phyloP scores from a whole-genome alignment of 1,140 invertebrate genomes.

The Zaprionus kolodkinae region DNA sequence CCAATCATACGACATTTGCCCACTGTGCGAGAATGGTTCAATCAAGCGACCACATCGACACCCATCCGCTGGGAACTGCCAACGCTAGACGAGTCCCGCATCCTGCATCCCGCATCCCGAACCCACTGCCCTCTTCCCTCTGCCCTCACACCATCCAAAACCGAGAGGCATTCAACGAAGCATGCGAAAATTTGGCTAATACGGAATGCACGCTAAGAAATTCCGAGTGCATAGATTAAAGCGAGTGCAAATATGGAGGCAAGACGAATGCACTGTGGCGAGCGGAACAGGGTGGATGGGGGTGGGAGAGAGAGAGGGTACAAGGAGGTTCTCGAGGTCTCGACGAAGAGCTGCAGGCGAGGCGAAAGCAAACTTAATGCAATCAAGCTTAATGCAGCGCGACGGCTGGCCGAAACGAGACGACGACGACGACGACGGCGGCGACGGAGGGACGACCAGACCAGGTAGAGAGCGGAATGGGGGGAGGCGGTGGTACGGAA shows the following conservation, averaged over 20 bases:
- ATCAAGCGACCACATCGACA: constrained; percentile 35
- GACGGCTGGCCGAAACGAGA: constrained; percentile 65
- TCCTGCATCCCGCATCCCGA: background rate
- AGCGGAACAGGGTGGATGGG: constrained; percentile 6
- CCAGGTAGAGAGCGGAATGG: background rate
- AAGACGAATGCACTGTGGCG: constrained; percentile 3
- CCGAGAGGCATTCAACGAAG: constrained; percentile 64
- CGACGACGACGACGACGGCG: constrained; percentile 49
- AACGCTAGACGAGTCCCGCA: background rate
- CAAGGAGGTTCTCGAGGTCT: background rate
- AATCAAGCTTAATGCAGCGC: constrained; percentile 79
- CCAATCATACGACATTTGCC: background rate
- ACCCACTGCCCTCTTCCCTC: background rate
- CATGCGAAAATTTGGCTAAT: constrained; percentile 80
- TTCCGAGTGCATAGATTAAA: constrained; percentile 78
- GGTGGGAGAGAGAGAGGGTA: background rate
- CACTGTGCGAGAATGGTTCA: constrained; percentile 46
- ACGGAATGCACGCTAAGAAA: constrained; percentile 76
- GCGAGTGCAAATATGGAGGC: constrained; percentile 34
- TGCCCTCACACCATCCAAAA: background rate
- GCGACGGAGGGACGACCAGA: constrained; percentile 11
- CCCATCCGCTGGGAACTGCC: constrained; percentile 13
- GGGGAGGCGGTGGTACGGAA: too few relatives aligned
- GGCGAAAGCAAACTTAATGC: constrained; percentile 80
- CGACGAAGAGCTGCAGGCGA: constrained; percentile 17